Conservation (phyloP, 2,888 invertebrate species). For the Rutpela maculata region DNA sequence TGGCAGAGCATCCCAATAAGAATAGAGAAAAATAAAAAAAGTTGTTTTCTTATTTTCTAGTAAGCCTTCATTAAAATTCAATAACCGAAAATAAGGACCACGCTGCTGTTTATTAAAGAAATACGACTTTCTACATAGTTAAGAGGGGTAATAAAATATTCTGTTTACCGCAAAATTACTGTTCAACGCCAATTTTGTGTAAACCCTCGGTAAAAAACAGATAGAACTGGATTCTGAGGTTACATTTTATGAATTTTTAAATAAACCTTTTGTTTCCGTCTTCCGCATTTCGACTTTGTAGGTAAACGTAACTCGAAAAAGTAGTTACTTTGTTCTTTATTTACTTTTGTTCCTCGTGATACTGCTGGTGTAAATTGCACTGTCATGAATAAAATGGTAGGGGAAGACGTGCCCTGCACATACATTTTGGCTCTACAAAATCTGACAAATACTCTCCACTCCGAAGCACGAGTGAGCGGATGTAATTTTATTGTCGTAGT, state of each 20-base stretch:
- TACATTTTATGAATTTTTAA: neutral
- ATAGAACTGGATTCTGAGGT: neutral
- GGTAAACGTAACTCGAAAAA: neutral
- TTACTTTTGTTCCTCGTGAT: conserved; percentile 1
- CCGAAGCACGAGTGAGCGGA: neutral
- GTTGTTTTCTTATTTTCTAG: too few relatives aligned
- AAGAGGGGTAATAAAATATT: too few relatives aligned
- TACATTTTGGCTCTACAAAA: neutral
- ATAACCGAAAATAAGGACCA: too few relatives aligned
- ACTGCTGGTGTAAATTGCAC: conserved; percentile 1
- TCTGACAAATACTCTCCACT: neutral
- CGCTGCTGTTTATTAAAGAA: too few relatives aligned
- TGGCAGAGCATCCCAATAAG: too few relatives aligned
- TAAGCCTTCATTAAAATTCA: too few relatives aligned
- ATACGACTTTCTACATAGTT: too few relatives aligned
- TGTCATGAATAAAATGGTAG: conserved; percentile 3
- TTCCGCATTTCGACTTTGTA: neutral
- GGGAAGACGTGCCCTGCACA: neutral
- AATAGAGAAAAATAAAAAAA: too few relatives aligned
- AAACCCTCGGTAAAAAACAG: neutral
- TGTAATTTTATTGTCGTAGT: neutral
- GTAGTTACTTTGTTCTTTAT: neutral
- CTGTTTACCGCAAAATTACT: neutral
- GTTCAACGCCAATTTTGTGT: neutral
- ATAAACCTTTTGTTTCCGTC: neutral